Percentiles rank a stretch among this genome's conserved stretches.
phyloP scores from a whole-genome alignment of 2,113 vertebrate species.

The Gnathonemus echidnorhynchus region DNA sequence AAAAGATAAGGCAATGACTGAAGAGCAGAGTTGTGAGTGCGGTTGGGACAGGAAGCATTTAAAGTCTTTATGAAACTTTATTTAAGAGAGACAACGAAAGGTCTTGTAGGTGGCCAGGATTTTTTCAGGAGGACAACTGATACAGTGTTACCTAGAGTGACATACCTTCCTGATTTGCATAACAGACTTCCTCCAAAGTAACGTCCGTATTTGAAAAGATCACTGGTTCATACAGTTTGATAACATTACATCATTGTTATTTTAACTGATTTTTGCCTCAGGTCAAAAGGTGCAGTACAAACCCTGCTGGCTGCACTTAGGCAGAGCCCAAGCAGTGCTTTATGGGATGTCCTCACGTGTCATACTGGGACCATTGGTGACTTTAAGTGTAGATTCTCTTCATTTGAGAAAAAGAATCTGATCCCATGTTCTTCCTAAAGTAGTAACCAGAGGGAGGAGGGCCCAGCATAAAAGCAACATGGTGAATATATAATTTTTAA shows the following conservation, averaged over 20 bases:
- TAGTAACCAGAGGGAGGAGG: background rate
- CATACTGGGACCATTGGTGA: background rate
- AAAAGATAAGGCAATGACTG: background rate
- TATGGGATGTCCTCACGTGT: background rate
- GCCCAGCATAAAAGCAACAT: background rate
- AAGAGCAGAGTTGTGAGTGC: background rate
- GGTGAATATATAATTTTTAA: background rate
- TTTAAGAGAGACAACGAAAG: background rate
- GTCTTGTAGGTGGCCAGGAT: background rate
- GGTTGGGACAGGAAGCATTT: background rate
- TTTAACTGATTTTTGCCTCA: background rate
- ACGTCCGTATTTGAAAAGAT: background rate
- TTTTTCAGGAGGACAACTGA: background rate
- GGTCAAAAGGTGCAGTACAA: background rate
- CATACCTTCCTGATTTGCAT: background rate
- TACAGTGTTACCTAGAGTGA: background rate
- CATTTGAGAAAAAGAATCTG: background rate
- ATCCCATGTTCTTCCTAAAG: background rate
- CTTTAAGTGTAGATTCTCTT: background rate
- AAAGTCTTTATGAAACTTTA: background rate
- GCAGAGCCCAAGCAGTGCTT: background rate
- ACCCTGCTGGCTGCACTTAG: background rate
- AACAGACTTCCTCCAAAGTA: background rate
- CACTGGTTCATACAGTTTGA: background rate
- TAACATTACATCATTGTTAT: conserved; percentile 11